phyloP scores from a whole-genome alignment of 2,888 invertebrate species.

The Leptopilina myrica region DNA sequence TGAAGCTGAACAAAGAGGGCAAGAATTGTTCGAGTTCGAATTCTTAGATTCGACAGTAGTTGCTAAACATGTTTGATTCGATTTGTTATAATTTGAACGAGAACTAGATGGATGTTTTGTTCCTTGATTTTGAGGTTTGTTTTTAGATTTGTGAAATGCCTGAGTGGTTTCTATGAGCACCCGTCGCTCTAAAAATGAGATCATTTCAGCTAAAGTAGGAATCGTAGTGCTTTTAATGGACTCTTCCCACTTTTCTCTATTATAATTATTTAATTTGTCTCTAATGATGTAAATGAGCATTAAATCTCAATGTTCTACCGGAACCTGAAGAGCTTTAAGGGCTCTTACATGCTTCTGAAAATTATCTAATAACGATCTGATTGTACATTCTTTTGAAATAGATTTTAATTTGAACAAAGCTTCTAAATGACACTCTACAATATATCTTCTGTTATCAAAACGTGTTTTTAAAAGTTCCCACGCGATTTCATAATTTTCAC shows the following conservation, averaged over 20 bases:
- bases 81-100: too few species aligned
- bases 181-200: background rate
- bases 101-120: background rate
- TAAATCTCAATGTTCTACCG: background rate
- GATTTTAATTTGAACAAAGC: background rate
- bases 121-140: too few species aligned
- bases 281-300: background rate
- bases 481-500: background rate
- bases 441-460: slow-evolving; percentile 17
- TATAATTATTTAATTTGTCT: slow-evolving; percentile 4
- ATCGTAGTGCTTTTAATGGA: background rate
- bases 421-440: background rate
- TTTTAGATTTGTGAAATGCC: too few species aligned
- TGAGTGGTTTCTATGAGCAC: too few species aligned
- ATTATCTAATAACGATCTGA: slow-evolving; percentile 19
- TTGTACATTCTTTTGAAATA: slow-evolving; percentile 12
- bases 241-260: background rate
- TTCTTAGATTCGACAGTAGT: too few species aligned
- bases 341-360: slow-evolving; percentile 20
- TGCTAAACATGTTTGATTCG: too few species aligned
- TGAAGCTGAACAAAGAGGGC: too few species aligned
- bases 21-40: too few species aligned
- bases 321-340: slow-evolving; percentile 1
- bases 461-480: slow-evolving; percentile 6
- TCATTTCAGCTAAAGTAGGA: background rate